Evolutionary conservation across 2,888 invertebrate genomes (phyloP), one percentile per base, ranked within the genome.

Genomic region (Electrophaes corylata): DNA sequence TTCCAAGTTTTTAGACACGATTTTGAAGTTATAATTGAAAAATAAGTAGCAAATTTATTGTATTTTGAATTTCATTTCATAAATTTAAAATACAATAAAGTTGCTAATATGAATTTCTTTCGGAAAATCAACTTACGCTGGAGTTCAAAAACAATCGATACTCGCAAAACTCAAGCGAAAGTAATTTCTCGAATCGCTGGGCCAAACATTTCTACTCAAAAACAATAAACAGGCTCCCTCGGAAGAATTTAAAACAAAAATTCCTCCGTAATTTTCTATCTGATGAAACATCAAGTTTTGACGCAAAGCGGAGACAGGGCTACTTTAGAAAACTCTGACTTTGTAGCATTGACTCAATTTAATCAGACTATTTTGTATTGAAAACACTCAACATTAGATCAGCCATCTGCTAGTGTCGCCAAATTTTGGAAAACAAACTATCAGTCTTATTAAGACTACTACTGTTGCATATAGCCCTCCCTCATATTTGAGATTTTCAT

Each of bases 131-230:
- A 56, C 47, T 51, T 48, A 44, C 29, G 31, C 43, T n/a, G 11
- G 50, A 57, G 40, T 62, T 43, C 44, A 67, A 71, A 60, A 66
- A 71, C 49, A 69, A 72, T 72, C 70, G 73, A 67, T 75, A 75
- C 71, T 69, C 70, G 62, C 66, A 59, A 70, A 73, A 71, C 67
- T 72, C 75, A 69, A 70, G 70, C 64, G 67, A 75, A 80, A 78
- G 79, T 75, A 81, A 81, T 81, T 81, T 79, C 73, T 68, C 78
- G 73, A 75, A 64, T 74, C 79, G 73, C 67, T 80, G 79, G 73
- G 71, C 71, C 67, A 67, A 59, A 23, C 68, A 70, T 81, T 79
- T 77, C 75, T 79, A 79, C 73, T 80, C 77, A 78, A 78, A 80
- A 84, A 84, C 84, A 84, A 84, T 81, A 81, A 83, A 78, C 79